Conservation (phyloP, 2,888 invertebrate genomes). For the Oscheius sp. region DNA sequence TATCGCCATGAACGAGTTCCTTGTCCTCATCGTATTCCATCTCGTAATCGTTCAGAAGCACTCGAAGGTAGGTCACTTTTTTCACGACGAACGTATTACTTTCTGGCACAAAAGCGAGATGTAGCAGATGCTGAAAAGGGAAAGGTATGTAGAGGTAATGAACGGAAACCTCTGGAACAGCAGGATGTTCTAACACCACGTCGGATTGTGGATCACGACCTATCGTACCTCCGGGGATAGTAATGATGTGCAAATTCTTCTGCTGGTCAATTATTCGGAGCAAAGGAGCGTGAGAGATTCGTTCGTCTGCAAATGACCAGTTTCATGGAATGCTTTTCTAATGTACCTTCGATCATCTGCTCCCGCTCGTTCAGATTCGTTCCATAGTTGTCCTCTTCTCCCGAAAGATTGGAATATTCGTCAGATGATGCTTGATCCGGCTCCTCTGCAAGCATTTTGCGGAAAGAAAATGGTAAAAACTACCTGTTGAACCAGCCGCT, state of each 20-base stretch:
- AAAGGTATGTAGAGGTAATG: background rate
- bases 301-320: conserved; percentile 50
- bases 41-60: conserved; percentile 27
- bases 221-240: conserved; percentile 62
- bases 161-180: conserved; percentile 20
- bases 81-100: conserved; percentile 26
- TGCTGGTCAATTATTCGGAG: conserved; percentile 62
- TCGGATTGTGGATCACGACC: conserved; percentile 48
- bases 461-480: background rate
- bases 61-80: conserved; percentile 13
- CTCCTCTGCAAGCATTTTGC: background rate
- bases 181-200: conserved; percentile 33
- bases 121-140: conserved; percentile 22
- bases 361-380: conserved; percentile 46
- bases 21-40: conserved; percentile 30
- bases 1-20: conserved; percentile 57
- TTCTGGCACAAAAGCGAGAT: conserved; percentile 28
- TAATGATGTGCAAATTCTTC: conserved; percentile 58
- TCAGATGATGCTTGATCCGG: background rate
- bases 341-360: conserved; percentile 48
- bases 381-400: conserved; percentile 29
- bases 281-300: conserved; percentile 62
- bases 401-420: conserved; percentile 10
- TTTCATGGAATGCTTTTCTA: too few species aligned
- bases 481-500: background rate